Conservation (phyloP, 2,888 invertebrate genomes). For the Drosophila rellima region DNA sequence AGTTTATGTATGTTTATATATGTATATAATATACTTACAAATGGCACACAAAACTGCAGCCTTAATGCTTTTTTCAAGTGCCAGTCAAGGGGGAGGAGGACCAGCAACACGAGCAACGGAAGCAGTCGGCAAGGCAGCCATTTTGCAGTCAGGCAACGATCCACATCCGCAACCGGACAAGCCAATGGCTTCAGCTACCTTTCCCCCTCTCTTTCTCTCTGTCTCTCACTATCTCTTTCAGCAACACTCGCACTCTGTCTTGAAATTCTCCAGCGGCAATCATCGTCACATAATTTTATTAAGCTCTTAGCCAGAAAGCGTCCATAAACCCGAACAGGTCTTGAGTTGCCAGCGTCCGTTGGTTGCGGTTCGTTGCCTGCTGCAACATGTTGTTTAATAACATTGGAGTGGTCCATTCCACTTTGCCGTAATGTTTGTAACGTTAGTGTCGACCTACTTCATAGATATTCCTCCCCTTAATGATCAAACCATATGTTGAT, state of each 20-base stretch:
- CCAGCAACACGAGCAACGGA: slow-evolving; percentile 25
- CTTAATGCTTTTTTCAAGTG: slow-evolving; percentile 79
- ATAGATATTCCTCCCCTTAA: slow-evolving; percentile 12
- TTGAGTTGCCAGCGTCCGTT: slow-evolving; percentile 37
- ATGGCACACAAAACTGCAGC: slow-evolving; percentile 73
- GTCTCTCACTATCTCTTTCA: neutral
- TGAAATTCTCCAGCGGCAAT: slow-evolving; percentile 55
- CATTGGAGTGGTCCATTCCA: slow-evolving; percentile 25
- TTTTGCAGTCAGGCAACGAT: slow-evolving; percentile 60
- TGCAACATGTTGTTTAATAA: slow-evolving; percentile 46
- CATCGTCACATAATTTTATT: slow-evolving; percentile 82
- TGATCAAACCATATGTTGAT: slow-evolving; percentile 6
- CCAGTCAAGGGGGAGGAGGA: slow-evolving; percentile 52
- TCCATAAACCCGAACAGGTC: slow-evolving; percentile 42
- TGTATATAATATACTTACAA: slow-evolving; percentile 45
- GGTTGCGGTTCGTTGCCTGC: slow-evolving; percentile 41
- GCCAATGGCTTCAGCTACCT: slow-evolving; percentile 34
- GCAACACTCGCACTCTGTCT: neutral
- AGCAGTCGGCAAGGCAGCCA: slow-evolving; percentile 57
- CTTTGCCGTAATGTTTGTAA: slow-evolving; percentile 25
- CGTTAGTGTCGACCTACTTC: slow-evolving; percentile 15
- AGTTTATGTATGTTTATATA: slow-evolving; percentile 41
- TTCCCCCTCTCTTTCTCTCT: neutral
- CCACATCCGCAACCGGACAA: slow-evolving; percentile 54
- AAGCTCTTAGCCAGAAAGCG: slow-evolving; percentile 66